These are phyloP conservation scores for Dastarcus helophoroides DNA, from an alignment of 2,888 invertebrate genomes.

Conservation along the genomic window DNA sequence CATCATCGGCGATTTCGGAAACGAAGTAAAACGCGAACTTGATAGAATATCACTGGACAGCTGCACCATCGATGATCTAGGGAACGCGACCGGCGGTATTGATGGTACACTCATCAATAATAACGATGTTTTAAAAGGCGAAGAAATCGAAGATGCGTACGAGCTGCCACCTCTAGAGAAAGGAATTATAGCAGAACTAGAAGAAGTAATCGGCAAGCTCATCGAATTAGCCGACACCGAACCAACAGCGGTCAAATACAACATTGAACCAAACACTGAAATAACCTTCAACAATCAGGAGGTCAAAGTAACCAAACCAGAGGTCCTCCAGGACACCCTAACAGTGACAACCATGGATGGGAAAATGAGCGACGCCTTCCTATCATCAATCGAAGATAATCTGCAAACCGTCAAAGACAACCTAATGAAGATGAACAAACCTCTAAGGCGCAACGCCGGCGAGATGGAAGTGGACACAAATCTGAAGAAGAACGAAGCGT, in stretches of 20 bases:
- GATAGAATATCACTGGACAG: slow-evolving; percentile 36
- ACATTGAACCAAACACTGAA: slow-evolving; percentile 31
- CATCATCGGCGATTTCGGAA: slow-evolving; percentile 46
- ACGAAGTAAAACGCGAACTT: slow-evolving; percentile 49
- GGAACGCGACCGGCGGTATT: slow-evolving; percentile 2
- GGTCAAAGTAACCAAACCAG: slow-evolving; percentile 8
- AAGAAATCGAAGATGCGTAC: slow-evolving; percentile 12
- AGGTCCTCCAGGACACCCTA: neutral
- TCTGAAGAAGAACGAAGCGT: slow-evolving; percentile 12
- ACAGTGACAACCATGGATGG: neutral
- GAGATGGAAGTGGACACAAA: slow-evolving; percentile 20
- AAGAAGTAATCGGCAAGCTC: slow-evolving; percentile 32
- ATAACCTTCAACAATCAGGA: slow-evolving; percentile 16
- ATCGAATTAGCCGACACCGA: slow-evolving; percentile 27
- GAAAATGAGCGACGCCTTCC: slow-evolving; percentile 46
- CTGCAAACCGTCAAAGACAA: slow-evolving; percentile 25
- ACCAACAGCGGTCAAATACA: slow-evolving; percentile 30
- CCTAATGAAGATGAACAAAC: slow-evolving; percentile 12
- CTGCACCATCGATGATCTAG: slow-evolving; percentile 3
- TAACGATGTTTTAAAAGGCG: slow-evolving; percentile 7
- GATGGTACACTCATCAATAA: slow-evolving; percentile 6
- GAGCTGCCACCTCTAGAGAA: slow-evolving; percentile 18
- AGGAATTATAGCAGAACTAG: slow-evolving; percentile 27
- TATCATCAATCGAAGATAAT: slow-evolving; percentile 48
- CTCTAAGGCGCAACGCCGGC: neutral